Base-by-base conservation (phyloP, 2,888 invertebrate genomes). In the Plagodis dolabraria region DNA sequence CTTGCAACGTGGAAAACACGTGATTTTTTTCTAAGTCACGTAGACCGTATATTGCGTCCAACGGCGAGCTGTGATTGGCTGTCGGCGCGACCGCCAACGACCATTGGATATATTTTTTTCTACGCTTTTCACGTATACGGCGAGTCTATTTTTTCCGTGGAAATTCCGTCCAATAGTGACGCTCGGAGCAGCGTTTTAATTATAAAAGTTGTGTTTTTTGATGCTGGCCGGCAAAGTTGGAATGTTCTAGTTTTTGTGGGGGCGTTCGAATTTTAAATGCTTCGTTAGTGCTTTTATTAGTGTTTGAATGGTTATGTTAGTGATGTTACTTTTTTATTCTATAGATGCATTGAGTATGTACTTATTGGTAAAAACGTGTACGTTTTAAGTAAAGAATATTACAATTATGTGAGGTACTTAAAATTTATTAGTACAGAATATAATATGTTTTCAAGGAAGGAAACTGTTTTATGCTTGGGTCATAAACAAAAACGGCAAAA, bases 11-110 rank as follows among this genome's bases (percentile, higher is more conserved):
- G 87, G 88, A 88, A 92, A 90, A 89, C 89, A 91, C 89, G 88
- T 91, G 83, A 88, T 75, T 88, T 90, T 86, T 86, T 86, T 85
- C 87, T 87, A 86, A 85, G 79, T 85, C 83, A 89, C 91, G 92
- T 92, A 86, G 85, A 86, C 82, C 82, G 82, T 89, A 92, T 89
- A 87, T 87, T 83, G 82, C 80, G 81, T 77, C 72, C 74, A 69
- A 70, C 66, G 72, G 70, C 63, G 69, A 67, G 64, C 78, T 71
- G 67, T 71, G 78, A 91, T 91, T 91, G 92, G 92, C 67, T 80
- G 83, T 53, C 70, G 69, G 64, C 53, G 64, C 65, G 67, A 68
- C 71, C 76, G 77, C 71, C 69, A 75, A 64, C 80, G 76, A 71
- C 86, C 77, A 91, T 91, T 92, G 92, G 92, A 75, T 74, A 78